Evolutionary conservation across 2,113 vertebrate species (phyloP).

Genomic region (Apteryx owenii): DNA sequence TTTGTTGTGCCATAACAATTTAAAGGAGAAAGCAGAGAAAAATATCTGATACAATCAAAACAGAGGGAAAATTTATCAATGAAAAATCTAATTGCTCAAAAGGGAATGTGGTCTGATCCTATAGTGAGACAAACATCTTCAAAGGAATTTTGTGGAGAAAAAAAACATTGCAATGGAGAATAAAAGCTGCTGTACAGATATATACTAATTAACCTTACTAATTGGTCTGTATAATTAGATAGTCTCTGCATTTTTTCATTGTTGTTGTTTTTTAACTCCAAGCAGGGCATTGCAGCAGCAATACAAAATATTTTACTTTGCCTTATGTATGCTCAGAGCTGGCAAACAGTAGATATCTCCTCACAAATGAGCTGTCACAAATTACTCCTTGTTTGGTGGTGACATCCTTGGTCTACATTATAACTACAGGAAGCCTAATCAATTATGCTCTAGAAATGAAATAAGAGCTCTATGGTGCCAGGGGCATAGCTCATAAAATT

Average conservation of each 20-base stretch:
- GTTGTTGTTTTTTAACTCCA: not conserved
- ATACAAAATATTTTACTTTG: conserved; percentile 41
- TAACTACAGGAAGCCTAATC: conserved; percentile 63
- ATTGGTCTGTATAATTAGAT: conserved; percentile 27
- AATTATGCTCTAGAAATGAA: conserved; percentile 66
- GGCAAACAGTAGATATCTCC: conserved; percentile 22
- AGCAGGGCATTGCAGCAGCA: not conserved
- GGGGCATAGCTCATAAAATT: conserved; percentile 68
- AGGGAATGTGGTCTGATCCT: not conserved
- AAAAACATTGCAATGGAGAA: not conserved
- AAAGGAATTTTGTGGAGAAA: not conserved
- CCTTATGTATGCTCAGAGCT: not conserved
- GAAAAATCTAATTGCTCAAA: not conserved
- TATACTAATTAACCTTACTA: conserved; percentile 2
- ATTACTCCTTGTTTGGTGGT: conserved; percentile 35
- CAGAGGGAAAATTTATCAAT: not conserved
- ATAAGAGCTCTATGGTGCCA: conserved; percentile 63
- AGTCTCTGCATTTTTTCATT: not conserved
- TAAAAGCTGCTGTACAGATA: conserved; percentile 2
- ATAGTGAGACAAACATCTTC: not conserved
- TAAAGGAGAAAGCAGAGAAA: not conserved
- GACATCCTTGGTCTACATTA: conserved; percentile 47
- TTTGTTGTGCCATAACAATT: not conserved
- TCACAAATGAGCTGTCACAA: conserved; percentile 66
- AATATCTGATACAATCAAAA: not conserved